Base-by-base conservation (phyloP, 2,888 invertebrate genomes). In the Eupithecia tripunctaria region DNA sequence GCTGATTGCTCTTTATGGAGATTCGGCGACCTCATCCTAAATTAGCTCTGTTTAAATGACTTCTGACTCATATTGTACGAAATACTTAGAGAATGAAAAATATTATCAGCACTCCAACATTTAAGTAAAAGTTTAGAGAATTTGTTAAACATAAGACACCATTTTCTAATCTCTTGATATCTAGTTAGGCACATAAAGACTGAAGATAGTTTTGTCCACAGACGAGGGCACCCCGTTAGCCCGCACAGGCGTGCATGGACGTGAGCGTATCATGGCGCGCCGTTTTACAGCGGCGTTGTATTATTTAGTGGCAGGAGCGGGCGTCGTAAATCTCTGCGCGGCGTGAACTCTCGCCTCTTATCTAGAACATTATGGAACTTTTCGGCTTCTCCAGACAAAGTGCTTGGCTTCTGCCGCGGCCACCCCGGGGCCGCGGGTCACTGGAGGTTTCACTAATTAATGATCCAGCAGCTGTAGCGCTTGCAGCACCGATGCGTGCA, bases 1-100 rank as follows among this genome's bases (percentile, higher is more conserved):
- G 89, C 89, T 92, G 93, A 93, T 92, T 92, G 90, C 91, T 91
- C 91, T 91, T 92, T 91, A 92, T 91, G 90, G 89, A 91, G 89
- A 91, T 91, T 90, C 88, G 89, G 88, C 59, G 27, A 27, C 59
- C 25, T 59, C 59, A 15, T 5, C 6, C 27, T 0, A 15, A 15
- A 59, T 59, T 15, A 15, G 27, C 59, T 14, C 59, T 4, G 27
- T 59, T 27, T 14, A 59, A 59, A 59, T 59, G 59, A 59, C 15
- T 59, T 59, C 59, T 59, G 59, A 27, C 27, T 15, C 59, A 59
- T 59, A 6, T 59, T 25, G 59, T 27, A 59, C 27, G 21, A 51
- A 10, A 51, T 10, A 51, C 2, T 10, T 10, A 51, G 21, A 21
- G 18, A 43, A 43, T 18, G 0, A n/a, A n/a, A 7, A 1, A 43